Percentiles rank a stretch among this genome's conserved stretches.
Conservation (phyloP, 2,888 invertebrate species). For the Lasioglossum vierecki region DNA sequence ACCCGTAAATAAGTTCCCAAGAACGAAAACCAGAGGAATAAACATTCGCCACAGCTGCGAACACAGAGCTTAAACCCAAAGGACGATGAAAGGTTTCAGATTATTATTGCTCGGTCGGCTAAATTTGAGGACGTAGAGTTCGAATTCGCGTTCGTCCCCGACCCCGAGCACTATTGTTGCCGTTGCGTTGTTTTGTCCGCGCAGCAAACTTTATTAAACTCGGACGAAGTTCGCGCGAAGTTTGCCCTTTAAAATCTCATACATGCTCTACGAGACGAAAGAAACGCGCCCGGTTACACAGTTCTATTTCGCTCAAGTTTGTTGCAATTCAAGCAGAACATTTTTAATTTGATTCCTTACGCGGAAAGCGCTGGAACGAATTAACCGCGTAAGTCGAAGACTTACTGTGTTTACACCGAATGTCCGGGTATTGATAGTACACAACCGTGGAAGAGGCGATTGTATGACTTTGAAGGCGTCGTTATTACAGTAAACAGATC, state of each 20-base stretch:
- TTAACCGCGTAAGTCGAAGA: too few species aligned
- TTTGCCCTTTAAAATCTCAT: constrained; percentile 12
- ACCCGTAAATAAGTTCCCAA: neutral
- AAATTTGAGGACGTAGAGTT: neutral
- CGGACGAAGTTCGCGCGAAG: neutral
- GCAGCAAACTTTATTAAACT: constrained; percentile 4
- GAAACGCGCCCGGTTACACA: constrained; percentile 2
- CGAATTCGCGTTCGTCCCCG: neutral
- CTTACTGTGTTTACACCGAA: too few species aligned
- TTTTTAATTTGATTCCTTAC: too few species aligned
- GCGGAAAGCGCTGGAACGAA: too few species aligned
- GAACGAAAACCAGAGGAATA: neutral
- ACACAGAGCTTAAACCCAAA: neutral
- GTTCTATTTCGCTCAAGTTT: too few species aligned
- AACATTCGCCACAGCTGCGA: neutral
- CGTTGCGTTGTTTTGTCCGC: neutral
- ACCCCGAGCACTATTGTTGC: neutral
- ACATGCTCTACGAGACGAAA: neutral
- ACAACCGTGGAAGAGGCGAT: too few species aligned
- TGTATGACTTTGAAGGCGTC: too few species aligned
- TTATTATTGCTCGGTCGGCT: neutral
- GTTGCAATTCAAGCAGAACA: too few species aligned
- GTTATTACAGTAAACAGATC: too few species aligned
- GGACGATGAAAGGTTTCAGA: neutral
- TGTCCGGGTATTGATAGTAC: too few species aligned